Evolutionary conservation across 2,797 vertebrate genomes (phyloP), one percentile per base, ranked within the genome.

Genomic region (Rhodeus uyekii): DNA sequence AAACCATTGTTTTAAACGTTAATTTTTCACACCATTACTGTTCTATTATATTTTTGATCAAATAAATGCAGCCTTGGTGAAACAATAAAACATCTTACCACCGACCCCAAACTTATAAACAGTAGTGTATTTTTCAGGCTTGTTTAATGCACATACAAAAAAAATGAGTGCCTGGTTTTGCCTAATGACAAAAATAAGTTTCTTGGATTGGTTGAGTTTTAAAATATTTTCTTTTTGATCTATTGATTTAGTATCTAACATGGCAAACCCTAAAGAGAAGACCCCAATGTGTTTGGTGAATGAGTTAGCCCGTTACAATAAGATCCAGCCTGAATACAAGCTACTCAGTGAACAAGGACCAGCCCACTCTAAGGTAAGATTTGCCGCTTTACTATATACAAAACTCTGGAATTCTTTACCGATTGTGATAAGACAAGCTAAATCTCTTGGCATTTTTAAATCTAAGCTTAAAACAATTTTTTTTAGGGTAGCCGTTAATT

Each of bases 221-320:
- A 3, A 44, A 60, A 44, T 46, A 39, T 42, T 79, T 58, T 16
- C 7, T 32, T 32, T 27, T 60, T 71, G 3, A 60, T 19, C n/a
- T 34, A 55, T 76, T 38, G n/a, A 34, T 71, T 83, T 91, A 99
- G 96, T 96, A 94, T 94, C 95, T 93, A 97, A 96, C 96, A 97
- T 98, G 97, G 96, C 97, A 98, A 97, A 98, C 96, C 96, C 97
- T 96, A 98, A 98, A 97, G 97, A 98, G 96, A 98, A 98, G 96
- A 99, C 96, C 93, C 96, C 97, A 71, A 96, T 98, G 96, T 98
- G 96, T 97, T 95, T 99, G 94, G 96, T 98, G 95, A 99, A 98
- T 96, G 97, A 99, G 95, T 96, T 98, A 96, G 96, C 96, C 94
- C 96, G 96, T 96, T 98, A 97, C 93, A 98, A 97, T 93, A 99